These are phyloP conservation scores for Siniperca obscura DNA, from an alignment of 2,797 vertebrate species.

Conservation along the genomic window DNA sequence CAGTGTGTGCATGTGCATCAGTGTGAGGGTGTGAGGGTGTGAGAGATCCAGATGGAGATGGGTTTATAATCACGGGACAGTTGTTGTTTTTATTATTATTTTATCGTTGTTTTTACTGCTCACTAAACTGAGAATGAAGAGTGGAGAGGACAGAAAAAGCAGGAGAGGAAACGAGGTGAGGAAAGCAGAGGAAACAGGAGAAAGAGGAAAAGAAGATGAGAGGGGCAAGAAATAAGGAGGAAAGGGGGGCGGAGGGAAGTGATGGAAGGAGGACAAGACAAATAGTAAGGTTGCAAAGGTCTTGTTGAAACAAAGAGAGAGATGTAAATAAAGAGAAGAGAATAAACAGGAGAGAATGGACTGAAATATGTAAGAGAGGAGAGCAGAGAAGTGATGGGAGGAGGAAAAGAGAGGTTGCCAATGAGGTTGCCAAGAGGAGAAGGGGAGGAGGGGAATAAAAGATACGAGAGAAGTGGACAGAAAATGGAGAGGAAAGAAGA, in stretches of 20 bases:
- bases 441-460: too few relatives aligned
- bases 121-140: conserved; percentile 69
- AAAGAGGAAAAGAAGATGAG: neutral
- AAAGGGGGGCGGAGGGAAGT: neutral
- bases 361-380: neutral
- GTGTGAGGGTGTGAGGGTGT: conserved; percentile 36
- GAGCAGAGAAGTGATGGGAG: neutral
- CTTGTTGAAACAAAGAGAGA: neutral
- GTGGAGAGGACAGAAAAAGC: neutral
- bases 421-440: neutral
- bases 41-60: conserved; percentile 78
- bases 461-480: too few relatives aligned
- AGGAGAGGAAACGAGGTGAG: neutral
- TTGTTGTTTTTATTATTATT: conserved; percentile 81
- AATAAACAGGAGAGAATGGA: neutral
- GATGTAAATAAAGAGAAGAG: neutral
- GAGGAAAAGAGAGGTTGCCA: neutral
- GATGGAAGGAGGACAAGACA: neutral
- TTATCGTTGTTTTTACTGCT: conserved; percentile 76
- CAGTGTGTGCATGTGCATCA: conserved; percentile 40
- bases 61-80: conserved; percentile 78
- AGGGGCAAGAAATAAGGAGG: neutral
- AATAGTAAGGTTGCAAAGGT: neutral
- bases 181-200: neutral
- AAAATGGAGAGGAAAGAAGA: neutral